Conservation (phyloP, 2,113 vertebrate species). For the Thinocorus orbignyianus region DNA sequence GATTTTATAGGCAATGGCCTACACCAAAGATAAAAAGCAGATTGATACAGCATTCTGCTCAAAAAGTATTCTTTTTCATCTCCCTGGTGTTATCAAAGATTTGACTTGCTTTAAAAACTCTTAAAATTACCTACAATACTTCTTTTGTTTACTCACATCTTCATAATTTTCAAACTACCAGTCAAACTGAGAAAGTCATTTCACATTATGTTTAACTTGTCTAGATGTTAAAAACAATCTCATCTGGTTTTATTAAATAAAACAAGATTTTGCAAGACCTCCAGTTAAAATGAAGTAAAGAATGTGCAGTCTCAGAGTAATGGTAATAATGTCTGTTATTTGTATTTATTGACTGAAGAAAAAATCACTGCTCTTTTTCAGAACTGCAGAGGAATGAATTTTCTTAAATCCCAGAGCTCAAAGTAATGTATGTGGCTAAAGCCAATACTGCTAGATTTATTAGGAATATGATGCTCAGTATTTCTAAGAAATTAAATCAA, state of each 20-base stretch:
- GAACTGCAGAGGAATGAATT: constrained; percentile 11
- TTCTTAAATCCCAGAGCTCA: background rate
- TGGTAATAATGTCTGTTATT: background rate
- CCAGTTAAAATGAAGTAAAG: background rate
- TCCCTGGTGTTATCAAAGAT: background rate
- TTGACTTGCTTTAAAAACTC: background rate
- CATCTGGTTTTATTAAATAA: background rate
- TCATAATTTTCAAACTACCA: background rate
- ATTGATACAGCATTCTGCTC: background rate
- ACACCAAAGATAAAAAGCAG: background rate
- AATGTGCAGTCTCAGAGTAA: background rate
- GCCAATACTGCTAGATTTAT: background rate
- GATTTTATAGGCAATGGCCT: background rate
- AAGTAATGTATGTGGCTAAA: background rate
- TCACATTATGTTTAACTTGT: background rate
- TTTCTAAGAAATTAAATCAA: constrained; percentile 26
- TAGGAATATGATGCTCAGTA: background rate
- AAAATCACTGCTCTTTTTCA: background rate
- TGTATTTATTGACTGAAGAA: constrained; percentile 4
- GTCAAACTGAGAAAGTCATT: background rate
- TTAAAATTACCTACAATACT: background rate
- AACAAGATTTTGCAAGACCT: background rate
- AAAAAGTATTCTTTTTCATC: background rate
- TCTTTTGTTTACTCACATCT: background rate
- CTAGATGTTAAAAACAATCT: background rate